Evolutionary conservation across 1,140 invertebrate genomes (phyloP).

Genomic region (Meloidogyne floridensis): DNA sequence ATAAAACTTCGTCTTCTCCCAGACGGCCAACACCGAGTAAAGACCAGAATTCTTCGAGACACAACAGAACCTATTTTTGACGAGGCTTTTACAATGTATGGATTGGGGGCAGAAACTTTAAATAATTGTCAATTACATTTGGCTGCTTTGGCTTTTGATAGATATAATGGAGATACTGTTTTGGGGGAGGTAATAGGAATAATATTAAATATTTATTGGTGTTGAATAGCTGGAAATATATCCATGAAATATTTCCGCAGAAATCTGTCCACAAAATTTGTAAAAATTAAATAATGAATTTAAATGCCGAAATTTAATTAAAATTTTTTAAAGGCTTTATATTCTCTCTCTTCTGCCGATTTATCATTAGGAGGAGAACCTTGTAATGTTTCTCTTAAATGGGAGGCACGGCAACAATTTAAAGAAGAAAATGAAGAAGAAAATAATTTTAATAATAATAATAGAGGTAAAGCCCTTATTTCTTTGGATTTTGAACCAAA

Average conservation of each 20-base stretch:
- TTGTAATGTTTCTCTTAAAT: slow-evolving; percentile 59
- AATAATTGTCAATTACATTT: slow-evolving; percentile 85
- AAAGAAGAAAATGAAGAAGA: slow-evolving; percentile 42
- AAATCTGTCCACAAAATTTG: not conserved
- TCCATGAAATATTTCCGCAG: not conserved
- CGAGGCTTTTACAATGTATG: slow-evolving; percentile 94
- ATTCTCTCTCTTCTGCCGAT: slow-evolving; percentile 70
- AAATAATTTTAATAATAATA: not conserved
- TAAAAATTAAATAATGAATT: too few species aligned
- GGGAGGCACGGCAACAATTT: slow-evolving; percentile 57
- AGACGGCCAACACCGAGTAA: slow-evolving; percentile 88
- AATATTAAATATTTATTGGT: not conserved
- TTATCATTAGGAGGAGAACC: slow-evolving; percentile 74
- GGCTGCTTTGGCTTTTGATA: slow-evolving; percentile 87
- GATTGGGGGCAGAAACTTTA: slow-evolving; percentile 80
- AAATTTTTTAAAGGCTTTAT: not conserved
- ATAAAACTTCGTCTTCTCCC: slow-evolving; percentile 89
- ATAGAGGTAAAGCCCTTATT: slow-evolving; percentile 78
- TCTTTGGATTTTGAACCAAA: slow-evolving; percentile 92
- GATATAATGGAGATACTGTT: slow-evolving; percentile 92
- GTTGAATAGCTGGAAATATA: too few species aligned
- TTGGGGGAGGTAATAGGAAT: slow-evolving; percentile 78
- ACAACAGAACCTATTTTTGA: slow-evolving; percentile 89
- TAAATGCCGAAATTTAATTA: too few species aligned
- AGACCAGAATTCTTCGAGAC: slow-evolving; percentile 87